Conservation (phyloP, 2,888 invertebrate genomes). For the Dryobotodes eremita region DNA sequence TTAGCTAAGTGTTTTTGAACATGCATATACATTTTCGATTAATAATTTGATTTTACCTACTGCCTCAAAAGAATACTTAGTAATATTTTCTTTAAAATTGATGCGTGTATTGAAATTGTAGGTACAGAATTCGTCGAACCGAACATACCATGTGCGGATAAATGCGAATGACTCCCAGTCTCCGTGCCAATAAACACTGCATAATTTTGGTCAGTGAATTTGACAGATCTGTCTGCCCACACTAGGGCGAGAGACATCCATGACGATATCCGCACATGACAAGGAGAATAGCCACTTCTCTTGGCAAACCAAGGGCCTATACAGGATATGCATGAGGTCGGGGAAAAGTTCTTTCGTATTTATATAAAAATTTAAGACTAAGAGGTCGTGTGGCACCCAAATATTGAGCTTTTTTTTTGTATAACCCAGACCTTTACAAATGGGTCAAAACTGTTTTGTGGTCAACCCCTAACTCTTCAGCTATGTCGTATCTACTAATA, state of each 20-base stretch:
- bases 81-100: background rate
- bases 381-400: too few species aligned
- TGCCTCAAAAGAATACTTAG: background rate
- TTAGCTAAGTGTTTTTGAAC: conserved; percentile 28
- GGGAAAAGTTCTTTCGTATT: too few species aligned
- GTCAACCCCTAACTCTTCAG: too few species aligned
- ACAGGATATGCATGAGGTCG: too few species aligned
- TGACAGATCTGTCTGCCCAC: background rate
- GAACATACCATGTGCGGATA: too few species aligned
- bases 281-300: background rate
- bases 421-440: too few species aligned
- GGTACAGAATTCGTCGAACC: background rate
- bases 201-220: background rate
- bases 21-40: background rate
- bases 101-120: background rate
- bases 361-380: too few species aligned
- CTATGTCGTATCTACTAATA: too few species aligned
- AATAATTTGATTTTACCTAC: background rate
- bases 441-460: too few species aligned
- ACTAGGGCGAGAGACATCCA: background rate
- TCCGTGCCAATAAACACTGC: background rate
- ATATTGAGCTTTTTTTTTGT: too few species aligned
- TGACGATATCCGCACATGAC: background rate
- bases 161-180: too few species aligned
- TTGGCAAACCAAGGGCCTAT: background rate